Percentiles rank a stretch among this genome's conserved stretches.
Conservation (phyloP, 1,140 invertebrate genomes). For the Drosophila sturtevanti region DNA sequence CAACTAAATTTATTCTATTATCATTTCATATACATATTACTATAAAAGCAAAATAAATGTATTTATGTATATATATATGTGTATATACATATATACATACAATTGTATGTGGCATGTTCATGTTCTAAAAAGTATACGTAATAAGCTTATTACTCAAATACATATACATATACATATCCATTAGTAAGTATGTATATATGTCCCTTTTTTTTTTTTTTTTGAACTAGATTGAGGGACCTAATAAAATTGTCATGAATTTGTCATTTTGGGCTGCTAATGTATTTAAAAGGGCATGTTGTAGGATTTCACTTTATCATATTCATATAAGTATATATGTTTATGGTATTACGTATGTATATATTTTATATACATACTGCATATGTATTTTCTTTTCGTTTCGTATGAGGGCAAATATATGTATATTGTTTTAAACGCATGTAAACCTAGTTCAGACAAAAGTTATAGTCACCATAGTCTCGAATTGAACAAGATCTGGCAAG, state of each 20-base stretch:
- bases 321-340: not conserved
- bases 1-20: slow-evolving; percentile 17
- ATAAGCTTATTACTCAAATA: slow-evolving; percentile 4
- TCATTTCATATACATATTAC: slow-evolving; percentile 3
- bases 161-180: not conserved
- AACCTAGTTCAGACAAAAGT: slow-evolving; percentile 62
- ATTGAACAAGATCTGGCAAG: slow-evolving; percentile 53
- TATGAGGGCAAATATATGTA: slow-evolving; percentile 27
- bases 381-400: too few relatives aligned
- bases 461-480: slow-evolving; percentile 52
- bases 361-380: too few relatives aligned
- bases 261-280: not conserved
- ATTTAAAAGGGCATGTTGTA: slow-evolving; percentile 45
- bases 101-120: not conserved
- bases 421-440: slow-evolving; percentile 15
- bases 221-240: not conserved
- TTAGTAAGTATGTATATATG: not conserved
- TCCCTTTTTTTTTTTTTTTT: too few relatives aligned
- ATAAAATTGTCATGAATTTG: not conserved
- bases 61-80: not conserved
- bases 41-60: slow-evolving; percentile 21
- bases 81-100: not conserved
- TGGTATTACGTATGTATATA: slow-evolving; percentile 4
- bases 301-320: slow-evolving; percentile 19
- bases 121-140: not conserved